Evolutionary conservation across 2,113 vertebrate species (phyloP), one percentile per base, ranked within the genome.

Genomic region (Rynchops niger): DNA sequence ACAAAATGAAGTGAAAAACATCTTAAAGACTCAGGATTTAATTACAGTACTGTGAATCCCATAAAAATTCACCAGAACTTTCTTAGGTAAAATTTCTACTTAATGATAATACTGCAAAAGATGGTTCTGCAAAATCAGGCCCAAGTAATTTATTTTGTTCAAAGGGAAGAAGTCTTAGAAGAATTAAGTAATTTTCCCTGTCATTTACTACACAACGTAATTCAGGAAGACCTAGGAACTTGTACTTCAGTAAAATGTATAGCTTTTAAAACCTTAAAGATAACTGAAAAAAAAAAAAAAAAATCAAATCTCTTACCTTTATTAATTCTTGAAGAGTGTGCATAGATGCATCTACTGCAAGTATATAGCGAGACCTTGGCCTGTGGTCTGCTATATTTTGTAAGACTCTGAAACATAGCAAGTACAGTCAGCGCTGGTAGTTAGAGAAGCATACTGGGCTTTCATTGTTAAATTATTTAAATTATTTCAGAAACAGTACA

Each of bases 311-410:
- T 52, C 16, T 67, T 95, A 99, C 99, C 99, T 98, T 99, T 72
- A 99, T 34, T 29, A 99, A 93, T 56, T 99, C 98, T 90, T 98
- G 97, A 95, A 99, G 94, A 2, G 98, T 99, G 34, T 98, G 98
- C 59, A 95, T 96, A 22, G 99, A 98, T 30, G 92, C 90, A 56
- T 99, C 99, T 92, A 99, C 98, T 20, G 99, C 99, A 12, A 99
- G 89, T 69, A 99, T 70, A 82, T 99, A 99, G 70, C 96, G 97
- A 5, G 86, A 88, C 40, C 91, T 97, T 6, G 99, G 99, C 80
- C 93, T 96, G 5, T 95, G 98, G 40, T 99, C 98, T 59, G 98
- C 98, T 93, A 99, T 34, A 21, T 99, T 99, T 87, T 99, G 98
- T 53, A 99, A 90, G 61, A 99, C 98, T 12, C 99, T 99, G 95